These are phyloP conservation scores for Ptilonorhynchus violaceus DNA, from an alignment of 2,113 vertebrate genomes.

Conservation along the genomic window DNA sequence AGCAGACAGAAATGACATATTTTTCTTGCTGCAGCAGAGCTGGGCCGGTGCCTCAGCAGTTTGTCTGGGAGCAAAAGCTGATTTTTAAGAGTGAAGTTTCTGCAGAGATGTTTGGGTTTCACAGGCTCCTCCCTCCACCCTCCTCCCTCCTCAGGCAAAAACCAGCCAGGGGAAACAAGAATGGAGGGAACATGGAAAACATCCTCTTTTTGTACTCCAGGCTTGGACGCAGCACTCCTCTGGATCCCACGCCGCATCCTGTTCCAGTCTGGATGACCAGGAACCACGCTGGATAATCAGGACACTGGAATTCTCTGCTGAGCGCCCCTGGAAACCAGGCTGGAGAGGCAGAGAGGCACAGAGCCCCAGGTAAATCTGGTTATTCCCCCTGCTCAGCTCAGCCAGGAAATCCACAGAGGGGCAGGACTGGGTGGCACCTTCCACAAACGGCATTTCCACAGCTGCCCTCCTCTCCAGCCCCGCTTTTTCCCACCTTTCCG, in stretches of 20 bases:
- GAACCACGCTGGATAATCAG: not conserved
- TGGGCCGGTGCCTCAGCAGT: not conserved
- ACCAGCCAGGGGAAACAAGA: not conserved
- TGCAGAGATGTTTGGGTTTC: not conserved
- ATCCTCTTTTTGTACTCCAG: not conserved
- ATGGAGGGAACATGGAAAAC: not conserved
- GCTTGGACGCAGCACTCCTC: not conserved
- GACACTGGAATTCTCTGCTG: not conserved
- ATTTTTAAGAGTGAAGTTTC: not conserved
- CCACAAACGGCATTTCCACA: not conserved
- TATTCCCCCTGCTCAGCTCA: not conserved
- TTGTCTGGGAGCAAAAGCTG: not conserved
- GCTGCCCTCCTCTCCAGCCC: not conserved
- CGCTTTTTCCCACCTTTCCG: not conserved
- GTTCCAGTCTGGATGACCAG: not conserved
- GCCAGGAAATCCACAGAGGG: not conserved
- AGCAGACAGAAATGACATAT: not conserved
- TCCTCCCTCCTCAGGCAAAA: not conserved
- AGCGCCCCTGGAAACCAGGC: not conserved
- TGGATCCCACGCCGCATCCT: not conserved
- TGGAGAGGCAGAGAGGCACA: not conserved
- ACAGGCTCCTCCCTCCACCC: not conserved
- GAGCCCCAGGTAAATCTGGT: not conserved
- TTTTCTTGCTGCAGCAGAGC: not conserved
- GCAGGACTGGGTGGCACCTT: not conserved